phyloP scores from a whole-genome alignment of 2,113 vertebrate species.

The Panthera tigris region DNA sequence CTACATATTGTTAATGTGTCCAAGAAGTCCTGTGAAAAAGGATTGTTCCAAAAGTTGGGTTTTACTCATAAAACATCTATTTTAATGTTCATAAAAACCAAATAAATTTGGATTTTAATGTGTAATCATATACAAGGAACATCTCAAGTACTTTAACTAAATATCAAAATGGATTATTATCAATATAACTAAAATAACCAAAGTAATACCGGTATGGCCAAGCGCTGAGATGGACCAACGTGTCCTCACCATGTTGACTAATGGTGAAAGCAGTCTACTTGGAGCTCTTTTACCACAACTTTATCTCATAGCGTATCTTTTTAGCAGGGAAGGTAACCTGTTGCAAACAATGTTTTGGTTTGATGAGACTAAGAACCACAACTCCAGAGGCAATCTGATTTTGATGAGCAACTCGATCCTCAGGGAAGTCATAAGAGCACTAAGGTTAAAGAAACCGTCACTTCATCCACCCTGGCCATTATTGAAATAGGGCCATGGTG shows the following conservation, averaged over 20 bases:
- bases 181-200: not conserved
- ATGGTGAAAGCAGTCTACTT: not conserved
- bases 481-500: not conserved
- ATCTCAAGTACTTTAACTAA: not conserved
- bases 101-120: not conserved
- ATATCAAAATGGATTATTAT: not conserved
- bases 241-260: not conserved
- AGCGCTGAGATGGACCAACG: not conserved
- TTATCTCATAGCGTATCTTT: not conserved
- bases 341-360: not conserved
- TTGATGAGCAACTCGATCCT: not conserved
- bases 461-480: not conserved
- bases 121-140: not conserved
- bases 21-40: not conserved
- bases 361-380: not conserved
- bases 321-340: not conserved
- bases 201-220: not conserved
- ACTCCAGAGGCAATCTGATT: not conserved
- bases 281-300: not conserved
- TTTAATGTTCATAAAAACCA: not conserved
- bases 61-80: not conserved
- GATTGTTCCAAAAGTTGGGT: not conserved
- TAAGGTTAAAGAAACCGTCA: not conserved
- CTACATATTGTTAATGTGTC: too few relatives aligned
- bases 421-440: not conserved